phyloP scores from a whole-genome alignment of 2,113 vertebrate genomes.

The Myiopsitta monachus region DNA sequence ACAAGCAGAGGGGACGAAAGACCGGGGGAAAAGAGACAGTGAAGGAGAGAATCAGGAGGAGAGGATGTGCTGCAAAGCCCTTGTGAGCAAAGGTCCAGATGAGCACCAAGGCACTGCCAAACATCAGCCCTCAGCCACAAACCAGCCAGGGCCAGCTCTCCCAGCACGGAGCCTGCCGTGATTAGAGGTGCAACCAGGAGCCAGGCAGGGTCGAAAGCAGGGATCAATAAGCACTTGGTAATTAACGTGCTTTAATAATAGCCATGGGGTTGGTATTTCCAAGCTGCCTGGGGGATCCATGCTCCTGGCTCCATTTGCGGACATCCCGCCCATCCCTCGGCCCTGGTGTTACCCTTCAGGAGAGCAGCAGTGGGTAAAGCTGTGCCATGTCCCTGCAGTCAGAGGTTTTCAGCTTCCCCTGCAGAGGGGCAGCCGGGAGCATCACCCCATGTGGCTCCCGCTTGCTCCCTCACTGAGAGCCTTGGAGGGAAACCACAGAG shows the following conservation, averaged over 20 bases:
- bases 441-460: accelerated
- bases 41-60: not conserved
- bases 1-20: not conserved
- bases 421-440: not conserved
- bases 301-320: accelerated
- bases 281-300: not conserved
- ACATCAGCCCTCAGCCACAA: not conserved
- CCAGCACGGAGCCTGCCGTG: not conserved
- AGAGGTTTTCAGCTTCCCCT: not conserved
- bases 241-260: constrained; percentile 27
- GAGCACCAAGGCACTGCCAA: not conserved
- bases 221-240: constrained; percentile 31
- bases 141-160: not conserved
- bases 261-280: constrained; percentile 1
- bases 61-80: not conserved
- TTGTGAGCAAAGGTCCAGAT: not conserved
- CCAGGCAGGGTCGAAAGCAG: not conserved
- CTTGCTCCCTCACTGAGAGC: not conserved
- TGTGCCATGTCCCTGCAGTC: accelerated
- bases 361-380: not conserved
- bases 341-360: accelerated
- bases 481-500: not conserved
- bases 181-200: not conserved
- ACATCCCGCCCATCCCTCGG: not conserved
- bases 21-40: not conserved